These are phyloP conservation scores for Ormyrus rosae DNA, from an alignment of 2,888 invertebrate species.

Conservation along the genomic window DNA sequence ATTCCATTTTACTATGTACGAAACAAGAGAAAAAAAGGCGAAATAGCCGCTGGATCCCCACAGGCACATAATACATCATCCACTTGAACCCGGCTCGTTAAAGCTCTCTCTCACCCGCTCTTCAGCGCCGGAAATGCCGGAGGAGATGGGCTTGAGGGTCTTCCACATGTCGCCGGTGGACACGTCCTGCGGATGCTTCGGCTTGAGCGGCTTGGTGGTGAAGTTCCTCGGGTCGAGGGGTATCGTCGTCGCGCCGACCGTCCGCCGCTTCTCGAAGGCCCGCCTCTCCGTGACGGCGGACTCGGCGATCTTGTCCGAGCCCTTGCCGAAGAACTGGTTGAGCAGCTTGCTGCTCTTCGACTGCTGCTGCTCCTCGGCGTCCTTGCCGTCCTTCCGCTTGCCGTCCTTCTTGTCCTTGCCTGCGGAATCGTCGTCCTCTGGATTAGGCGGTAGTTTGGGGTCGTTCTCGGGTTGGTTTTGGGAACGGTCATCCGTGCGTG, in stretches of 20 bases:
- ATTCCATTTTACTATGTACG: no score
- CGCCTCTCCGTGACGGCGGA: slow-evolving; percentile 75
- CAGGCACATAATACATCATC: not conserved
- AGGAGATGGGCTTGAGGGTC: slow-evolving; percentile 81
- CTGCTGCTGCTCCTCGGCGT: slow-evolving; percentile 65
- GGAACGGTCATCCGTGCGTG: not conserved
- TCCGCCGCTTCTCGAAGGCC: slow-evolving; percentile 81
- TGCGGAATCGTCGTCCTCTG: slow-evolving; percentile 67
- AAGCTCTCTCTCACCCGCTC: slow-evolving; percentile 74
- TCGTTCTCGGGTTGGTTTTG: no score
- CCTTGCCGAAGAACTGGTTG: slow-evolving; percentile 77
- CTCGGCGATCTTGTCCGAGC: slow-evolving; percentile 78
- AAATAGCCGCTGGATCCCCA: not conserved
- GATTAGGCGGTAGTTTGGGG: not conserved
- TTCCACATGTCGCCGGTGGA: slow-evolving; percentile 85
- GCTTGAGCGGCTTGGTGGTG: slow-evolving; percentile 79
- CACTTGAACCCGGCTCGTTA: no score
- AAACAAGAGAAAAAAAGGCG: not conserved
- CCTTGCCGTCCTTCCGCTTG: slow-evolving; percentile 62
- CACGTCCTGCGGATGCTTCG: slow-evolving; percentile 76
- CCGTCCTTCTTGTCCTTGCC: slow-evolving; percentile 64
- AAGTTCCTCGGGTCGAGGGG: slow-evolving; percentile 82
- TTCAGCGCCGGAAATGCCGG: slow-evolving; percentile 79
- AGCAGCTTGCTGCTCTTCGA: slow-evolving; percentile 73
- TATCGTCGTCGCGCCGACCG: slow-evolving; percentile 83